Evolutionary conservation across 2,888 invertebrate species (phyloP), one percentile per base, ranked within the genome.

Genomic region (Neria commutata): DNA sequence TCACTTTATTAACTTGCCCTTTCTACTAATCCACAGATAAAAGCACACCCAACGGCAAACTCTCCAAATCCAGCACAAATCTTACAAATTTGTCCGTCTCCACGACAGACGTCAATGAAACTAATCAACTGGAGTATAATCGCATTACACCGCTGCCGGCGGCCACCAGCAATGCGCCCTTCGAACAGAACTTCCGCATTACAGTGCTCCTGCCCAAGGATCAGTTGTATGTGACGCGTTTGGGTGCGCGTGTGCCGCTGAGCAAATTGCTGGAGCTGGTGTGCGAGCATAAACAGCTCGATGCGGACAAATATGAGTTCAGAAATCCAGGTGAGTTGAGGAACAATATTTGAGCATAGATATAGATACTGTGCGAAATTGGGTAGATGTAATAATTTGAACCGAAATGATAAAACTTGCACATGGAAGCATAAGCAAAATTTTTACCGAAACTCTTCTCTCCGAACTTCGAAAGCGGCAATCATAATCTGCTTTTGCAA

Each of bases 201-300:
- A 82, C 81, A 79, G 90, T 93, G 33, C 88, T 91, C 75, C 83
- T 93, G 68, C 93, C 92, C 29, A 86, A 89, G 68, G 90, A 90
- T 76, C 92, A 93, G 81, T 84, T 92, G 58, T 90, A 88, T 80
- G 92, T 93, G 11, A 85, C 88, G 40, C 84, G 93, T 63, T 86
- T 92, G 61, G 89, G 89, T 65, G 89, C 89, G 14, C 86, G 87
- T 67, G 88, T 87, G 51, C 84, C 85, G 25, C 82, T 93, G 26
- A 86, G 86, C 42, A 89, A 91, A 63, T 86, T 93, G 53, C 84
- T 91, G 70, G 84, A 85, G 58, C 86, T 89, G 76, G 89, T 92
- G 14, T 92, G 92, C 75, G 85, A 86, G 51, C 90, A 92, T 75
- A 92, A 92, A 79, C 87, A 87, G 78, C 83, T 92, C 73, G 91